Evolutionary conservation across 1,140 invertebrate genomes (phyloP), one percentile per base, ranked within the genome.

Genomic region (Zaprionus gabonicus): DNA sequence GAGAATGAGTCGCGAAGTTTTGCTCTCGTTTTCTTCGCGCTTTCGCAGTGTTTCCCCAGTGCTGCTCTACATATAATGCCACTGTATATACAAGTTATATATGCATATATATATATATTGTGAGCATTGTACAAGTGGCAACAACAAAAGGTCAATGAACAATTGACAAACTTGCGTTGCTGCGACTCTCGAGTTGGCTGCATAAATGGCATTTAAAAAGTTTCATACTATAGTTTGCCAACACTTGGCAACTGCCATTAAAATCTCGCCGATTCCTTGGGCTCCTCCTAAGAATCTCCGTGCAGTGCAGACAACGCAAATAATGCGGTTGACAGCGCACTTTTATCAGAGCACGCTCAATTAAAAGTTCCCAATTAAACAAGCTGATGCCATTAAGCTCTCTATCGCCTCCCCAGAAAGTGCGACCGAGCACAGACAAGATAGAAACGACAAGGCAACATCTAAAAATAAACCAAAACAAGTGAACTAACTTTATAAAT

Each of bases 61-160:
- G 3, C 23, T 27, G 53, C 28, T 60, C 23, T 63, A 53, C 17
- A 34, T 4, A 31, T 31, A n/a, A n/a, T 49, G 3, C 10, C 34
- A 56, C 15, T 13, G 34, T 36, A 59, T 53, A 55, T 36, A 25
- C 5, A 15, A 15, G 17, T 13, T 27, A 17, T 34, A 17, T 34
- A 13, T 66, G 66, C 41, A 49, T 28, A 64, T 28, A 28, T 28
- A 62, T n/a, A 28, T 46, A 31, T 62, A 27, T 23, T 5, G 3
- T 55, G 17, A 49, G 46, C 1, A 27, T 56, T 23, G 49, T 53
- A 28, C 10, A 28, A 10, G 10, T 28, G 12, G 38, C 59, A 38
- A n/a, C 75, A 85, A 87, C 70, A 88, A 80, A 87, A 87, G 84
- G 84, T 88, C 84, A 78, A 57, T 78, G 66, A 72, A 78, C 80